phyloP scores from a whole-genome alignment of 2,797 vertebrate species.

The Semaprochilodus insignis region DNA sequence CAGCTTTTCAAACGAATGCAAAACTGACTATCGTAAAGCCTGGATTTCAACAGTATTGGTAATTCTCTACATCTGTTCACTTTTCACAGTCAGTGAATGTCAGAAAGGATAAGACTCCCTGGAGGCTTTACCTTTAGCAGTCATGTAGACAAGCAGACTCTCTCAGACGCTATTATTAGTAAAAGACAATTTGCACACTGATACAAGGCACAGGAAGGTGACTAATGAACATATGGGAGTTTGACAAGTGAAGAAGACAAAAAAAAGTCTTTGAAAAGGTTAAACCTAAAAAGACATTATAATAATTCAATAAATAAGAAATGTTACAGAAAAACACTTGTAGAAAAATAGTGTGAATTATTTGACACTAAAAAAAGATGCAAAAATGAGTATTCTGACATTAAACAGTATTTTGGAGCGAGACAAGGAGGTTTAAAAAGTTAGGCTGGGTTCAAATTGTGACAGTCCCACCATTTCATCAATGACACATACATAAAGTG shows the following conservation, averaged over 20 bases:
- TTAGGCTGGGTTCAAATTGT: background rate
- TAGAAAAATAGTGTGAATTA: slow-evolving; percentile 3
- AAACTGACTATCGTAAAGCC: background rate
- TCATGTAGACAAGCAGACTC: slow-evolving; percentile 16
- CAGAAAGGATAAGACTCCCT: slow-evolving; percentile 23
- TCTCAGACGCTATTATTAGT: slow-evolving; percentile 32
- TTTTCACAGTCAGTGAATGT: slow-evolving; percentile 12
- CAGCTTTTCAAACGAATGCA: background rate
- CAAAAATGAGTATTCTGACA: background rate
- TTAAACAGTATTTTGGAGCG: background rate
- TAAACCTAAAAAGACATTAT: slow-evolving; percentile 10
- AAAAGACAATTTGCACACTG: slow-evolving; percentile 42
- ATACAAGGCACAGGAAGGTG: slow-evolving; percentile 13
- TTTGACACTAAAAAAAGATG: background rate
- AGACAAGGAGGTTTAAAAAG: too few species aligned
- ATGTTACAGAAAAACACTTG: background rate
- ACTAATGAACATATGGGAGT: slow-evolving; percentile 36
- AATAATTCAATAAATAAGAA: background rate
- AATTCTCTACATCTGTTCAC: slow-evolving; percentile 1
- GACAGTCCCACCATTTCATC: slow-evolving; percentile 36
- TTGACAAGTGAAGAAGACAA: slow-evolving; percentile 15
- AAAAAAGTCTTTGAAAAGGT: slow-evolving; percentile 39
- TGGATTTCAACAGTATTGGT: background rate
- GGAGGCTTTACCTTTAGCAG: background rate
- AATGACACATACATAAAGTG: slow-evolving; percentile 16